Percentiles rank a stretch among this genome's conserved stretches.
Evolutionary conservation across 2,888 invertebrate species (phyloP).

Genomic region (Bombyx huttoni): DNA sequence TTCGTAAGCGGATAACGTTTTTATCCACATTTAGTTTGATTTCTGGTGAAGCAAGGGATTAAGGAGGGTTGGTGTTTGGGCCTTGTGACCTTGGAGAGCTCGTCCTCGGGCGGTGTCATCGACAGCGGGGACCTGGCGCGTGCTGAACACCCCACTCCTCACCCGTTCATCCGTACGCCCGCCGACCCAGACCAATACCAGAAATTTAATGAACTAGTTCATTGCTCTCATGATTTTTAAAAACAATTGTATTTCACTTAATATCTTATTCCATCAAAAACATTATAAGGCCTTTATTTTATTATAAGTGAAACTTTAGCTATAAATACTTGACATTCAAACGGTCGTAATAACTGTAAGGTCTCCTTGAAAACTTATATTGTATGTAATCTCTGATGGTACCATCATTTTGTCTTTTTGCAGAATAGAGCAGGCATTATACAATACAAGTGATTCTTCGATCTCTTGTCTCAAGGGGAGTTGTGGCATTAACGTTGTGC

Average conservation of each 20-base stretch:
- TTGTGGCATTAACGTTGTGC: too few relatives aligned
- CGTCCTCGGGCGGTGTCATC: constrained; percentile 63
- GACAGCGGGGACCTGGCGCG: constrained; percentile 44
- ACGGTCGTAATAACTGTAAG: too few relatives aligned
- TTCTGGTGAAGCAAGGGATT: constrained; percentile 14
- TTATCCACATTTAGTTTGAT: constrained; percentile 6
- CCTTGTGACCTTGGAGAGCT: constrained; percentile 48
- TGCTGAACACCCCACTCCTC: constrained; percentile 23
- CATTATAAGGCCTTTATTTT: not conserved
- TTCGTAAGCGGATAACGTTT: not conserved
- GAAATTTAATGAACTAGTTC: constrained; percentile 32
- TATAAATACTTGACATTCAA: too few relatives aligned
- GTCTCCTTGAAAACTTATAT: too few relatives aligned
- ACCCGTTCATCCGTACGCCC: constrained; percentile 11
- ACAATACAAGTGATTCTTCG: too few relatives aligned
- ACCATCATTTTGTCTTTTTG: too few relatives aligned
- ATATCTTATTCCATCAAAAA: not conserved
- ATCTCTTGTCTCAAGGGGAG: too few relatives aligned
- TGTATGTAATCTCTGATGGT: too few relatives aligned
- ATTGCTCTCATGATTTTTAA: constrained; percentile 6
- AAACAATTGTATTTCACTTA: constrained; percentile 7
- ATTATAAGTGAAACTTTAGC: too few relatives aligned
- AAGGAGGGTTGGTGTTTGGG: constrained; percentile 27
- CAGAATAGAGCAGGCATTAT: too few relatives aligned
- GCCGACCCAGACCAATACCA: constrained; percentile 24